Base-by-base conservation (phyloP, 2,797 vertebrate species). In the Alfaro cultratus region DNA sequence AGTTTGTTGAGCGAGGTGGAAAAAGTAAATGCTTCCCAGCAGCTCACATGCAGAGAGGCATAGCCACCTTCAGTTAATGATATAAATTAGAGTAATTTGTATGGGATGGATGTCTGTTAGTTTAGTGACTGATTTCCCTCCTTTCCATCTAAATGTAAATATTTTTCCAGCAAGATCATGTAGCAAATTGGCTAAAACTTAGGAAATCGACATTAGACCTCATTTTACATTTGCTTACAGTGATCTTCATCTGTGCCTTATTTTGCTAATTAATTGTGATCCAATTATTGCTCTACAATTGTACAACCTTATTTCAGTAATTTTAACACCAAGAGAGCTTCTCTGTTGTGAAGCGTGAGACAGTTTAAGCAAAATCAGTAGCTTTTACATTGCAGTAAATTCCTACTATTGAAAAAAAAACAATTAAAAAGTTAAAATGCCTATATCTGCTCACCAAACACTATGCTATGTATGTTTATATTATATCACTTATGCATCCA, bases 21-120 rank as follows among this genome's bases (percentile, higher is more conserved):
- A 95, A 94, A 94, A 92, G 92, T 91, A 93, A 94, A 90, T 75
- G 85, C 89, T 95, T 95, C 92, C 93, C 92, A 93, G 91, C 89
- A 92, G 90, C 90, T 94, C 90, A 92, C 88, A 91, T 90, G 88
- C 85, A 88, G 88, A 91, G 90, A 85, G 84, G 90, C 88, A 92
- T 82, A 87, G 87, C 87, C 88, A 93, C 92, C 91, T 91, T 90
- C 75, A 87, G 76, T 87, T 93, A 94, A 92, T 93, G 87, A 92
- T 86, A 93, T 86, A 88, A 93, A 93, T 92, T 92, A 88, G 75
- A 85, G 88, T 87, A 88, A 93, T 93, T 93, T 89, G 88, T 89
- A 81, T 78, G 83, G 81, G 83, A 91, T 92, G 87, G 83, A 79
- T 91, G 89, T 91, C 86, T 90, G 92, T 89, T 92, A 84, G 85